These are phyloP conservation scores for Mesorhabditis sp. DNA, from an alignment of 2,888 invertebrate species.

Conservation along the genomic window DNA sequence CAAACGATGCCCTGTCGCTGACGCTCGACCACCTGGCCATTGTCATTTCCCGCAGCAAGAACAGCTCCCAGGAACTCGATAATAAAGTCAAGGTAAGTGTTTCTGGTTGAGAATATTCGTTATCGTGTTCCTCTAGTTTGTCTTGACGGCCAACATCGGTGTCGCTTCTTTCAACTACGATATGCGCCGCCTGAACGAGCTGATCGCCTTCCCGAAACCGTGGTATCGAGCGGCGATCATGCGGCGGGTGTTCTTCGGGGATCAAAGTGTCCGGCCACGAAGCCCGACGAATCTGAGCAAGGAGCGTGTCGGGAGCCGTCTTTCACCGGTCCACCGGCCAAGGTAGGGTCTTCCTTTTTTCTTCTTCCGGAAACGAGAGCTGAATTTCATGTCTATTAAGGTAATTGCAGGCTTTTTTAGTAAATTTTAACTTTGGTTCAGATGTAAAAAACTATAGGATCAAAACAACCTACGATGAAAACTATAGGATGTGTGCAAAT, in stretches of 20 bases:
- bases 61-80: conserved; percentile 37
- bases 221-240: conserved; percentile 69
- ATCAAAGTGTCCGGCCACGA: conserved; percentile 59
- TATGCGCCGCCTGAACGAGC: conserved; percentile 92
- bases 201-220: conserved; percentile 93
- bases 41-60: conserved; percentile 48
- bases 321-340: too few relatives aligned
- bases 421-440: too few relatives aligned
- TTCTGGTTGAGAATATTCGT: conserved; percentile 12
- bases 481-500: too few relatives aligned
- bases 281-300: conserved; percentile 6
- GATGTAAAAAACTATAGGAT: too few relatives aligned
- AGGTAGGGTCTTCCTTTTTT: too few relatives aligned
- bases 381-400: not conserved
- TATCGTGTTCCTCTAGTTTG: conserved; percentile 20
- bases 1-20: conserved; percentile 40
- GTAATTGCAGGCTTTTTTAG: too few relatives aligned
- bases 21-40: conserved; percentile 47
- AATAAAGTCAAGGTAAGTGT: conserved; percentile 41
- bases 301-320: too few relatives aligned
- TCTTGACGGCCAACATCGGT: conserved; percentile 49
- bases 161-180: conserved; percentile 84
- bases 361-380: not conserved
- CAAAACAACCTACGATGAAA: too few relatives aligned
- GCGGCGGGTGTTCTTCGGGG: conserved; percentile 84